phyloP scores from a whole-genome alignment of 2,888 invertebrate species.

The Lithophane semibrunnea region DNA sequence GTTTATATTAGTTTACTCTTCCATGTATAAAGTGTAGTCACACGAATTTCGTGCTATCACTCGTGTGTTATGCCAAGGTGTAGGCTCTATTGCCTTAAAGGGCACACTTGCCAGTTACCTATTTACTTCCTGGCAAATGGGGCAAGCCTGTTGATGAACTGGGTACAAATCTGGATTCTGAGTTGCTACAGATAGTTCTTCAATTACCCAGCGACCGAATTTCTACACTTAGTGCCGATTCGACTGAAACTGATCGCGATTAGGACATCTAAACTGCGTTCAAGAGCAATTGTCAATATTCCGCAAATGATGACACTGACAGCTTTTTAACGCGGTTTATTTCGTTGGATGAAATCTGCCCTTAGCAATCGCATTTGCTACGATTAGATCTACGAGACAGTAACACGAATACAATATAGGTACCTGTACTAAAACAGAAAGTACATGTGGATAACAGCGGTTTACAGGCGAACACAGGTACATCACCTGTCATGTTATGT shows the following conservation, averaged over 20 bases:
- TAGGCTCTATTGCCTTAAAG: too few relatives aligned
- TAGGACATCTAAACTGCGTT: too few relatives aligned
- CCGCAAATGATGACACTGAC: too few relatives aligned
- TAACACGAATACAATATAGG: background rate
- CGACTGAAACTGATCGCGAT: too few relatives aligned
- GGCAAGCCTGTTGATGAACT: background rate
- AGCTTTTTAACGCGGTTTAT: too few relatives aligned
- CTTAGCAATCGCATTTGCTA: too few relatives aligned
- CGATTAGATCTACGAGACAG: background rate
- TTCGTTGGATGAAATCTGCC: too few relatives aligned
- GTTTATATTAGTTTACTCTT: constrained; percentile 8
- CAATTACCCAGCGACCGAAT: background rate
- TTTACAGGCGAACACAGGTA: constrained; percentile 13
- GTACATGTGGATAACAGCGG: background rate
- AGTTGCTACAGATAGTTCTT: background rate
- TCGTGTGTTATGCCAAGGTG: background rate
- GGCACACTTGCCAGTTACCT: background rate
- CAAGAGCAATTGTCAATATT: too few relatives aligned
- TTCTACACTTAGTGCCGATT: background rate
- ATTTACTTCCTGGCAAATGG: too few relatives aligned
- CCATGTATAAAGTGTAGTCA: background rate
- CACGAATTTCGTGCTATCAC: background rate
- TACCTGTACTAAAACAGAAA: background rate
- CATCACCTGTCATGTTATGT: constrained; percentile 41
- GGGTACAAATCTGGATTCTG: background rate